phyloP scores from a whole-genome alignment of 2,113 vertebrate species.

The Cyprinus carpio region DNA sequence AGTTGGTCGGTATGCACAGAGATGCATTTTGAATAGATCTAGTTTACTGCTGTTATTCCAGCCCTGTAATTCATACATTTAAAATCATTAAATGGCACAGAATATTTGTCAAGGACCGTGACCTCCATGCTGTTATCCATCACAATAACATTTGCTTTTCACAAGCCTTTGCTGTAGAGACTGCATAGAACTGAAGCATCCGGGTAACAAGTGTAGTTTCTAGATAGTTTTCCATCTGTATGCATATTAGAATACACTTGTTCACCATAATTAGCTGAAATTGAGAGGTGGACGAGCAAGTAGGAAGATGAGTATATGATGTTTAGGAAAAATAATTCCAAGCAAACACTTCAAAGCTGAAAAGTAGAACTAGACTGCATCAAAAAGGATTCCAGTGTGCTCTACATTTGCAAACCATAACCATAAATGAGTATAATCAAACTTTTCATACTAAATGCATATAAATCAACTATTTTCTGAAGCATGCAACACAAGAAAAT shows the following conservation, averaged over 20 bases:
- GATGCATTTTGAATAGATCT: constrained; percentile 41
- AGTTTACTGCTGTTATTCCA: constrained; percentile 44
- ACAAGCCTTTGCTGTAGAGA: background rate
- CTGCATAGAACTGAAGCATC: background rate
- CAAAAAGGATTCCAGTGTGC: constrained; percentile 43
- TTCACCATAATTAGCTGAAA: constrained; percentile 21
- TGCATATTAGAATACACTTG: constrained; percentile 18
- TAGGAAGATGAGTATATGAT: constrained; percentile 23
- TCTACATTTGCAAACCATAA: background rate
- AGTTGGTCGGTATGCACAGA: constrained; percentile 48
- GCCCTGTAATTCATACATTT: constrained; percentile 49
- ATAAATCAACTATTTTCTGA: background rate
- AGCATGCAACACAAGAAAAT: background rate
- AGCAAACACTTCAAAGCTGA: constrained; percentile 52
- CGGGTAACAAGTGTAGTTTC: background rate
- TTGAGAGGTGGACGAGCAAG: constrained; percentile 12
- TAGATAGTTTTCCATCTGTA: background rate
- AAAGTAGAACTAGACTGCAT: constrained; percentile 34
- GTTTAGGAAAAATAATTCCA: constrained; percentile 35
- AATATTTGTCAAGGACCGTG: constrained; percentile 38
- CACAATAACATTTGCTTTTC: background rate
- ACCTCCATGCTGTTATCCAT: constrained; percentile 7
- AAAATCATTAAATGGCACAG: constrained; percentile 33
- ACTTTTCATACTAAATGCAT: background rate
- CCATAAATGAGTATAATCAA: background rate